Base-by-base conservation (phyloP, 2,888 invertebrate species). In the Hypomecis punctinalis region DNA sequence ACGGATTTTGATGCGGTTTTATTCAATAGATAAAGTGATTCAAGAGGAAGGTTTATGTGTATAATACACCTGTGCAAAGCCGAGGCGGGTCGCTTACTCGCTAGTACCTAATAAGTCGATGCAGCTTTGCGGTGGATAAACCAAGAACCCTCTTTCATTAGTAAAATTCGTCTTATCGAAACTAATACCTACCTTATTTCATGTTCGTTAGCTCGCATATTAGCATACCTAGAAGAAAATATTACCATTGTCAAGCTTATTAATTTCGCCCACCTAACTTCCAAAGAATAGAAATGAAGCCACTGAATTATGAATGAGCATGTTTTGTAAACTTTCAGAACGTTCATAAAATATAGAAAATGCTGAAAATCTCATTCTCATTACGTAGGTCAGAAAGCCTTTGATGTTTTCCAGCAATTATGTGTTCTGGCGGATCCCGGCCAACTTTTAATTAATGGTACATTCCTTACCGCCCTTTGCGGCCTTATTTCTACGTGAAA, bases 361-460 rank as follows among this genome's bases (percentile, higher is more conserved):
- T 49, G 45, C n/a, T 8, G 33, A 48, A 64, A 67, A 67, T 56
- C 45, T 51, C 61, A 63, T 59, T 67, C 62, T 61, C 65, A 57
- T 63, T 55, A 56, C 47, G 55, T 37, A 59, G 51, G 59, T 67
- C 53, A 61, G 57, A 56, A 57, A 53, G 61, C 68, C 69, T 71
- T 71, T 69, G 67, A 69, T 68, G 69, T 69, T 63, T 58, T 57
- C 52, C 59, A 58, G 58, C 58, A 66, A 67, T 67, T 66, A 67
- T 57, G 53, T 66, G 65, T 66, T 66, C 65, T 49, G 69, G 43
- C 23, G 43, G 59, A 42, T 60, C 62, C 58, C 43, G 35, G 54
- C 55, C n/a, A 72, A 72, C 68, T 70, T 72, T 72, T 72, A 72
- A 72, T 72, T 72, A 70, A 67, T 68, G 66, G 49, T 61, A 67